These are phyloP conservation scores for Acronicta psi DNA, from an alignment of 2,888 invertebrate genomes.

Conservation along the genomic window DNA sequence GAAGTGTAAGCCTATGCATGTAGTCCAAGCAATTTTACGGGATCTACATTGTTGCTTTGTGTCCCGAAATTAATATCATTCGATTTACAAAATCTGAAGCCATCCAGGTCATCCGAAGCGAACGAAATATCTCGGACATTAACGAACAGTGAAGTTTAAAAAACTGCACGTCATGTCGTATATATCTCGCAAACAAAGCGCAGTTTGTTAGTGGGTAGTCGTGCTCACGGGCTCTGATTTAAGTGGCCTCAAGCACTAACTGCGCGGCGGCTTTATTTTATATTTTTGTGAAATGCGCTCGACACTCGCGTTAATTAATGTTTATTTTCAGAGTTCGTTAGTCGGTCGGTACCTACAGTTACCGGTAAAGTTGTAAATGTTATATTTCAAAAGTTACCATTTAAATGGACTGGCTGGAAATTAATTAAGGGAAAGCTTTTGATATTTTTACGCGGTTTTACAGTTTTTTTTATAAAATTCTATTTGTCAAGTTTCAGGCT, in stretches of 20 bases:
- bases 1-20: too few species aligned
- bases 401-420: neutral
- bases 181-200: slow-evolving; percentile 32
- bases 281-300: slow-evolving; percentile 32
- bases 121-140: neutral
- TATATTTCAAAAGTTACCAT: slow-evolving; percentile 4
- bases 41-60: too few species aligned
- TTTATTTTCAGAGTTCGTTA: slow-evolving; percentile 31
- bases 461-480: neutral
- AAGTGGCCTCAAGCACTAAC: slow-evolving; percentile 36
- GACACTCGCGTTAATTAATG: slow-evolving; percentile 34
- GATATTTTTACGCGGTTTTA: neutral
- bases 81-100: too few species aligned
- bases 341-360: neutral
- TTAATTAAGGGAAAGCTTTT: neutral
- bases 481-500: too few species aligned
- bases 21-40: too few species aligned
- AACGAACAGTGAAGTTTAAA: neutral
- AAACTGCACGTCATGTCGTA: slow-evolving; percentile 16
- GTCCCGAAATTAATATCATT: too few species aligned
- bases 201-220: slow-evolving; percentile 35
- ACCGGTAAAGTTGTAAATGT: slow-evolving; percentile 7
- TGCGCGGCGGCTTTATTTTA: slow-evolving; percentile 27
- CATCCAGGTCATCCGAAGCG: too few species aligned
- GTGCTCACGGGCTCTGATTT: slow-evolving; percentile 35